phyloP scores from a whole-genome alignment of 2,113 vertebrate genomes.

The Semicossyphus pulcher region DNA sequence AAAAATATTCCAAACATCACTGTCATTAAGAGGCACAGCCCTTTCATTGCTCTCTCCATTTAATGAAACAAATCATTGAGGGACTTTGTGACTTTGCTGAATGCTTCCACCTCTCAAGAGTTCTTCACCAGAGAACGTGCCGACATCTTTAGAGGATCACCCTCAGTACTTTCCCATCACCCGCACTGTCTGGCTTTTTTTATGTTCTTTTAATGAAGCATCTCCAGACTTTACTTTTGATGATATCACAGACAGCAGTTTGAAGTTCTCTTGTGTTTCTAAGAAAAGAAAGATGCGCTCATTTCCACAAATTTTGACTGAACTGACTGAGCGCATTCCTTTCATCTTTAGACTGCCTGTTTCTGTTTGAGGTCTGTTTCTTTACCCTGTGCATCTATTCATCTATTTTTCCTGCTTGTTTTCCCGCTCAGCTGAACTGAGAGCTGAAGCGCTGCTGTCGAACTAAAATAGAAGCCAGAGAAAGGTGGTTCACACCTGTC shows the following conservation, averaged over 20 bases:
- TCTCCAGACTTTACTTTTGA: slow-evolving; percentile 42
- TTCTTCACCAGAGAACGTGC: slow-evolving; percentile 20
- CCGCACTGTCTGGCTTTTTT: slow-evolving; percentile 36
- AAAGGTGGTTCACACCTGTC: slow-evolving; percentile 59
- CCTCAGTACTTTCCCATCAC: slow-evolving; percentile 59
- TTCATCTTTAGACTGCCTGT: slow-evolving; percentile 45
- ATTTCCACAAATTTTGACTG: slow-evolving; percentile 54
- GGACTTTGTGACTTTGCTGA: slow-evolving; percentile 6
- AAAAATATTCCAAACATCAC: slow-evolving; percentile 8
- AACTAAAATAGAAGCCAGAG: slow-evolving; percentile 63
- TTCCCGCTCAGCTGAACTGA: slow-evolving; percentile 29
- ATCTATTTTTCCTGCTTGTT: slow-evolving; percentile 52
- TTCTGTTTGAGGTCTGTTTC: slow-evolving; percentile 33
- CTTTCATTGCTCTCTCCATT: neutral
- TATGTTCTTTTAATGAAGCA: slow-evolving; percentile 46
- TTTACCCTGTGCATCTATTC: slow-evolving; percentile 10
- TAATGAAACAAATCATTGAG: slow-evolving; percentile 21
- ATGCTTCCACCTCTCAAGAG: slow-evolving; percentile 22
- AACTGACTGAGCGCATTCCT: slow-evolving; percentile 31
- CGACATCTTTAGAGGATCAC: slow-evolving; percentile 36
- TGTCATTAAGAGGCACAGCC: slow-evolving; percentile 3
- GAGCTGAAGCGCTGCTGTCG: slow-evolving; percentile 57
- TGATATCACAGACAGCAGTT: slow-evolving; percentile 33
- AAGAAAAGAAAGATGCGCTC: slow-evolving; percentile 42
- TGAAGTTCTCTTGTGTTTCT: slow-evolving; percentile 30